phyloP scores from a whole-genome alignment of 2,113 vertebrate genomes.

The Dermatemys mawii region DNA sequence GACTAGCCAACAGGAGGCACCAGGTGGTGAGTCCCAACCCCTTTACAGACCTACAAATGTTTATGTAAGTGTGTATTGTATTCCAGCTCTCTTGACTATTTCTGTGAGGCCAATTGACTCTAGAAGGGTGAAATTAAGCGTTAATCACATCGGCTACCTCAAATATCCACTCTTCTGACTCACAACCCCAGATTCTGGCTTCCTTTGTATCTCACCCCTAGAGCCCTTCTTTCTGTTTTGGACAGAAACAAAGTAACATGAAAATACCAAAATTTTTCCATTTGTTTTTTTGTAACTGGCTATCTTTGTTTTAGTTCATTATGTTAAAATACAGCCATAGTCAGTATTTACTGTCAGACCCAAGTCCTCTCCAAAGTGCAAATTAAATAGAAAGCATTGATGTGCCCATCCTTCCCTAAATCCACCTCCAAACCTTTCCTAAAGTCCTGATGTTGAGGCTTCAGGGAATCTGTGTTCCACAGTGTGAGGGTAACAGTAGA shows the following conservation, averaged over 20 bases:
- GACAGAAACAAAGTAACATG: background rate
- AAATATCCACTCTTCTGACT: background rate
- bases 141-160: background rate
- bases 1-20: too few relatives aligned
- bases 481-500: background rate
- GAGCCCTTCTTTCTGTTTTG: background rate
- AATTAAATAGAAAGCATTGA: background rate
- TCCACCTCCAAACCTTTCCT: background rate
- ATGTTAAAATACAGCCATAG: background rate
- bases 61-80: accelerated
- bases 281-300: background rate
- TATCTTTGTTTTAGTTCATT: background rate
- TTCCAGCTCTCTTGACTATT: background rate
- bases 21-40: too few relatives aligned
- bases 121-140: background rate
- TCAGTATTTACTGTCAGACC: background rate
- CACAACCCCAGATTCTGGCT: background rate
- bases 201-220: background rate
- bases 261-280: background rate
- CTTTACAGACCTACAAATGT: background rate
- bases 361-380: background rate
- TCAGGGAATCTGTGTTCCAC: background rate
- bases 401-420: background rate
- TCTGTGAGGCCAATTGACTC: background rate
- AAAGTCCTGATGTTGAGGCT: background rate